Evolutionary conservation across 2,888 invertebrate species (phyloP), one percentile per base, ranked within the genome.

Genomic region (Cinara cedri): DNA sequence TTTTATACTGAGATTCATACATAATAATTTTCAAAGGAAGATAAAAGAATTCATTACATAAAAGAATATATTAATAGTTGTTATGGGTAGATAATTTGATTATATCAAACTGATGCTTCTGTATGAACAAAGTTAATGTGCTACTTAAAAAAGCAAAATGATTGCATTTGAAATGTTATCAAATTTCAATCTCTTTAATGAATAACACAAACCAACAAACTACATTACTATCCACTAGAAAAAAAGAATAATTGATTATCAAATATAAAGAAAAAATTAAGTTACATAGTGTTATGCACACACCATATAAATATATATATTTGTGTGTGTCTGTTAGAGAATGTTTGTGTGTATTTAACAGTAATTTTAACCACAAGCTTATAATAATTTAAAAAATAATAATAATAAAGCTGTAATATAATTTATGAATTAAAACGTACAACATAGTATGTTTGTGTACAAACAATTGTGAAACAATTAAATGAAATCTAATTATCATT

Each of bases 301-400:
- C 11, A 26, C 3, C 49, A 51, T 68, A 68, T n/a, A 68, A 49
- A 21, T 46, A 63, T 66, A 66, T 49, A 66, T 34, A 34, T 34
- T n/a, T 51, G 16, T 51, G 49, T 51, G 14, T 72, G 60, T 55
- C 21, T 42, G 42, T 70, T 6, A 65, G 44, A 51, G 21, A 44
- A 16, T 55, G 44, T 42, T 55, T 42, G 16, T 71, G 19, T 44
- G 63, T 49, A 68, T 76, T 68, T 57, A 65, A 75, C 51, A 78
- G 57, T 76, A 76, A 76, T 76, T 6, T 3, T 66, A 76, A 66
- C 68, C 68, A 70, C 68, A 78, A 68, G 68, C 68, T 65, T 66
- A 68, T 2, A 76, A 68, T 66, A 57, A 57, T 55, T n/a, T n/a
- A 34, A 34, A 6, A 34, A 34, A 34, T 34, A 34, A 34, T 34